These are phyloP conservation scores for Chromobotia macracanthus DNA, from an alignment of 2,797 vertebrate genomes.

Conservation along the genomic window DNA sequence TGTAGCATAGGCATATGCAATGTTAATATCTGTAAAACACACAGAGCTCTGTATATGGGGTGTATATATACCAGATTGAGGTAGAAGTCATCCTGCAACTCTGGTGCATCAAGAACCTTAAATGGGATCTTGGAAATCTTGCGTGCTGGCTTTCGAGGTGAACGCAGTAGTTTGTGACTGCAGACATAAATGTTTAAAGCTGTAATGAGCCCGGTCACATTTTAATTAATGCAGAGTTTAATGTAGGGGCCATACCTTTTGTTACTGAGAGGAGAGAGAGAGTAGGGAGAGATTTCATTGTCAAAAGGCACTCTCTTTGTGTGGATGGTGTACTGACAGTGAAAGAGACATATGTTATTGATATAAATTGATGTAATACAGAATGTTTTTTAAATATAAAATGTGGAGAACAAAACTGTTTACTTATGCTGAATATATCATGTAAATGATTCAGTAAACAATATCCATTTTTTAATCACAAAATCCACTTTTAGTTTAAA, in stretches of 20 bases:
- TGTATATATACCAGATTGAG: constrained; percentile 77
- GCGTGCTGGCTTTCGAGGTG: constrained; percentile 82
- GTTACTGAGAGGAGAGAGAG: constrained; percentile 85
- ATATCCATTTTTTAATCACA: no score
- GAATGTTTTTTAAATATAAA: no score
- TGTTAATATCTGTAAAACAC: neutral
- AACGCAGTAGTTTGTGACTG: constrained; percentile 84
- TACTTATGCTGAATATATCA: no score
- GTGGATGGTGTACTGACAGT: constrained; percentile 79
- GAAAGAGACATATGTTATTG: neutral
- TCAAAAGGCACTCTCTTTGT: constrained; percentile 82
- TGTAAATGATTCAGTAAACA: no score
- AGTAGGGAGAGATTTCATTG: constrained; percentile 82
- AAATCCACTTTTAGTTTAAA: no score
- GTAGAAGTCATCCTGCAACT: constrained; percentile 87
- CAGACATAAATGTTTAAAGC: neutral
- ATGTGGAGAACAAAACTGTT: neutral
- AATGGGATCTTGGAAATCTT: constrained; percentile 89
- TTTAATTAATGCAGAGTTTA: neutral
- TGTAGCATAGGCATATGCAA: neutral
- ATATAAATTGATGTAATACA: neutral
- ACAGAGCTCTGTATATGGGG: neutral
- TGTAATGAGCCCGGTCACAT: no score
- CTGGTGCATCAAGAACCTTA: constrained; percentile 84
- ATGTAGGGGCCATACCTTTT: constrained; percentile 73